Percentiles rank a stretch among this genome's conserved stretches.
phyloP scores from a whole-genome alignment of 2,113 vertebrate genomes.

The Scolopax mira region DNA sequence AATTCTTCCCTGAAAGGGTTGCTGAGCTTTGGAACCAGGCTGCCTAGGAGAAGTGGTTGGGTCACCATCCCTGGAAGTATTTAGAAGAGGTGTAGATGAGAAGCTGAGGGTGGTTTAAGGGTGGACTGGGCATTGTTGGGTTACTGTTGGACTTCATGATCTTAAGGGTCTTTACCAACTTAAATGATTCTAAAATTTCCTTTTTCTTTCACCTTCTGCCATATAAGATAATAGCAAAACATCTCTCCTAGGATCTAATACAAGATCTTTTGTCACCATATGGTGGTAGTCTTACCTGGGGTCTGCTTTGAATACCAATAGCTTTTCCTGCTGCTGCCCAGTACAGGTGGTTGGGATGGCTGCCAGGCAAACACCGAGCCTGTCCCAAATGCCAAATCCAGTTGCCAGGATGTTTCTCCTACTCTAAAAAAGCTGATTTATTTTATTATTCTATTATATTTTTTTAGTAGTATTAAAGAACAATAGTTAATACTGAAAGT shows the following conservation, averaged over 20 bases:
- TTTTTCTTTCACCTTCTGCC: neutral
- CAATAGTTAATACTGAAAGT: neutral
- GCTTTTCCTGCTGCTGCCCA: neutral
- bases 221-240: rapidly evolving
- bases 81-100: neutral
- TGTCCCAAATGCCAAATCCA: neutral
- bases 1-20: neutral
- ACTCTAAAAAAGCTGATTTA: neutral
- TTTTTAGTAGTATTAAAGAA: neutral
- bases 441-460: neutral
- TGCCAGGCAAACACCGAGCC: neutral
- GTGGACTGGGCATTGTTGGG: neutral
- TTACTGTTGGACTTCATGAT: neutral
- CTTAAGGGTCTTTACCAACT: neutral
- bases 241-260: neutral
- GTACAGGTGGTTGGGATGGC: neutral
- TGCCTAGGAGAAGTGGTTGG: neutral
- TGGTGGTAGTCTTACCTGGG: neutral
- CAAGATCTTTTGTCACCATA: neutral
- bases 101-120: neutral
- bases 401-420: neutral
- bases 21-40: neutral
- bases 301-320: neutral
- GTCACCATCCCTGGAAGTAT: neutral
- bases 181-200: neutral